phyloP scores from a whole-genome alignment of 2,888 invertebrate genomes.

The Acleris cristana region DNA sequence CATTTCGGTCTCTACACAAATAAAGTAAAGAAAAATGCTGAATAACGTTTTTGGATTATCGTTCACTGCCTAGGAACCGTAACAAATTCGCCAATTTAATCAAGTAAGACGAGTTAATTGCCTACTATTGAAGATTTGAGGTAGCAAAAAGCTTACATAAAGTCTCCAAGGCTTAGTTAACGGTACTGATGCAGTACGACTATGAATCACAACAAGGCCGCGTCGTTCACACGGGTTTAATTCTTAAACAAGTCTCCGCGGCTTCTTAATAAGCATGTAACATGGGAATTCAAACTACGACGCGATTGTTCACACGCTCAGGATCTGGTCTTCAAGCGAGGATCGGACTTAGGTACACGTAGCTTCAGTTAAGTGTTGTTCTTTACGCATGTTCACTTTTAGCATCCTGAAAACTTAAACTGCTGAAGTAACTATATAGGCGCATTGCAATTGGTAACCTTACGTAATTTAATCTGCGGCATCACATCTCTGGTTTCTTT shows the following conservation, averaged over 20 bases:
- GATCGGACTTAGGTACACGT: slow-evolving; percentile 8
- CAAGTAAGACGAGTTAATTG: neutral
- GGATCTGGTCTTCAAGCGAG: slow-evolving; percentile 20
- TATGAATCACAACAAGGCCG: slow-evolving; percentile 44
- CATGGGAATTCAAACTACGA: slow-evolving; percentile 51
- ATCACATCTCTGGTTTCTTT: too few species aligned
- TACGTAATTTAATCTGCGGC: too few species aligned
- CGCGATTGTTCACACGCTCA: slow-evolving; percentile 32
- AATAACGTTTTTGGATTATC: slow-evolving; percentile 3
- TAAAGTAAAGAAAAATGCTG: too few species aligned
- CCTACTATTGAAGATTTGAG: neutral
- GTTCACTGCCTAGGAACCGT: slow-evolving; percentile 1
- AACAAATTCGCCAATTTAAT: slow-evolving; percentile 7
- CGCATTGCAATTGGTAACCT: too few species aligned
- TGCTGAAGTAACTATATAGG: too few species aligned
- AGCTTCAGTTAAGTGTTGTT: neutral
- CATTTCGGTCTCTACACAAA: too few species aligned
- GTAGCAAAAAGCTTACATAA: slow-evolving; percentile 16
- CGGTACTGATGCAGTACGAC: slow-evolving; percentile 16
- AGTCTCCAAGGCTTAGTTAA: slow-evolving; percentile 20
- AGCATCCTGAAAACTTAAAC: too few species aligned
- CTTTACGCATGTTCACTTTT: neutral
- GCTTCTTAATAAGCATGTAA: slow-evolving; percentile 42
- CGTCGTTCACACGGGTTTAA: slow-evolving; percentile 67
- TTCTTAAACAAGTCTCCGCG: slow-evolving; percentile 46